Evolutionary conservation across 2,888 invertebrate genomes (phyloP), one percentile per base, ranked within the genome.

Genomic region (Chaitophorus viminalis): DNA sequence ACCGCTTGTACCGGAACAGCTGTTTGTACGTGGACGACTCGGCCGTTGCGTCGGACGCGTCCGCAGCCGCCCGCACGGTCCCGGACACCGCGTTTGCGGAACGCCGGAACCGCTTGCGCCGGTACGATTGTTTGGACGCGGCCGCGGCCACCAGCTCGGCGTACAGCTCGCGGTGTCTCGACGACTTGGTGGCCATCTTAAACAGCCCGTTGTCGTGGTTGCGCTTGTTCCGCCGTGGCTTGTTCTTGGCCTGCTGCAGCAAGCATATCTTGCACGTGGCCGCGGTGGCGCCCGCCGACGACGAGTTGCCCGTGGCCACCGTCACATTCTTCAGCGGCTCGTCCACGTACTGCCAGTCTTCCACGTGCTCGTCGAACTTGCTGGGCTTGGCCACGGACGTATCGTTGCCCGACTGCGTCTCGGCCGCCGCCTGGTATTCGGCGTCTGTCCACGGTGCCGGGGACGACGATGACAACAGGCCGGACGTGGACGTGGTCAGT

Each of bases 311-410:
- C 21, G 36, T 11, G 25, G 14, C 52, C 18, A 54, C 11, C n/a
- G 86, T 81, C n/a, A 70, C 31, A 68, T 89, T 89, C 74, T 78
- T 79, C 81, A 89, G 60, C 65, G 89, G 89, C 6, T 89, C 89
- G 82, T 90, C 90, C 78, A 90, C 90, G 84, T 90, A 90, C 78
- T 90, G 90, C 81, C 90, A 90, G 74, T 90, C 90, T 18, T 90
- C 90, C 60, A 90, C 90, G 75, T 90, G 90, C 74, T 90, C 90
- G 89, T 90, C 90, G 88, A 90, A 90, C 89, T 90, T 90, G 88
- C 90, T 90, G 29, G 90, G 90, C 85, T 90, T 90, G n/a, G 84
- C 75, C 31, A 9, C 60, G n/a, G 36, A 60, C 81, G 68, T 60
- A 29, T 31, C n/a, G 78, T 65, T 76, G 65, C 0, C 68, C 25